Conservation (phyloP, 2,888 invertebrate genomes). For the Tenthredo amoena region DNA sequence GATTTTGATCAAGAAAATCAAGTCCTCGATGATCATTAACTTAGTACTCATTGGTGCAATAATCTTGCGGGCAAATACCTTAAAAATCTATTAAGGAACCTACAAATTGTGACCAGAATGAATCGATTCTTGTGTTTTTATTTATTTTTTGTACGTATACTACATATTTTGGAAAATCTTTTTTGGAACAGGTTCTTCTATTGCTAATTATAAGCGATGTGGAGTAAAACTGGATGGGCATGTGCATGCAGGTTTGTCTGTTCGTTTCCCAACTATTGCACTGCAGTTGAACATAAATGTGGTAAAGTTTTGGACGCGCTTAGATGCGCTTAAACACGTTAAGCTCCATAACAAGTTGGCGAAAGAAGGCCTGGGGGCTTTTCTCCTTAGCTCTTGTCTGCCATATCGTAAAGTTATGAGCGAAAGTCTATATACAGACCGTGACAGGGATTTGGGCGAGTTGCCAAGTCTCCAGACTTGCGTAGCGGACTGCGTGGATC, state of each 20-base stretch:
- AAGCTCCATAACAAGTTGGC: constrained; percentile 19
- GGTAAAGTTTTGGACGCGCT: constrained; percentile 36
- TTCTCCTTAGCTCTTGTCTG: constrained; percentile 46
- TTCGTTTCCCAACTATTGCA: constrained; percentile 42
- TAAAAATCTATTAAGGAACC: not conserved
- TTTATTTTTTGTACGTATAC: not conserved
- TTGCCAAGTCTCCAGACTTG: constrained; percentile 6
- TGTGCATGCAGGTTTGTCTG: not conserved
- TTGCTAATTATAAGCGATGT: not conserved
- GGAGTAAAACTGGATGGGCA: constrained; percentile 26
- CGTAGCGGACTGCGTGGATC: constrained; percentile 24
- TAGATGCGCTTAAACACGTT: constrained; percentile 40
- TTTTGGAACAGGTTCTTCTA: not conserved
- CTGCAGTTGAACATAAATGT: constrained; percentile 37
- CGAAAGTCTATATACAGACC: constrained; percentile 27
- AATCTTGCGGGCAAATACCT: not conserved
- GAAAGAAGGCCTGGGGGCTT: constrained; percentile 46
- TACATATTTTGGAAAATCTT: not conserved
- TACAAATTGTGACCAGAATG: not conserved
- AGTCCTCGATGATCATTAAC: not conserved
- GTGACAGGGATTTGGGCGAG: constrained; percentile 28
- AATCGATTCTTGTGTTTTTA: not conserved
- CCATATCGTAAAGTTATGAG: constrained; percentile 40
- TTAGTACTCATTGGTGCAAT: too few species aligned
- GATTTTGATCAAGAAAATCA: not conserved